Percentiles rank a stretch among this genome's conserved stretches.
These are phyloP conservation scores for Eumacrocentrus americanus DNA, from an alignment of 2,888 invertebrate genomes.

Conservation along the genomic window DNA sequence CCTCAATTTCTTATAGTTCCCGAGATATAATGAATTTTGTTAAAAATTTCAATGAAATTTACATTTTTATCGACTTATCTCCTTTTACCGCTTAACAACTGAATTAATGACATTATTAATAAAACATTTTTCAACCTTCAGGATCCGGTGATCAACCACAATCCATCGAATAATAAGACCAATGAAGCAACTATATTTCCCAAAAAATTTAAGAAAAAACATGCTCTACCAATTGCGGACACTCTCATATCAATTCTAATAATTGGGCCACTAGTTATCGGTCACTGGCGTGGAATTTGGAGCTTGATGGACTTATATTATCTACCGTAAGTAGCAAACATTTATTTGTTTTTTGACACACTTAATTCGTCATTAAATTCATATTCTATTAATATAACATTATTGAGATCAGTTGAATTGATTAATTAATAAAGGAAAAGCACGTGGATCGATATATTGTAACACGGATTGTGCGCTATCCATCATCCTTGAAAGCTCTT, in stretches of 20 bases:
- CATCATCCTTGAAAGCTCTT: background rate
- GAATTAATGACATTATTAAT: background rate
- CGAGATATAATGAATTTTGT: too few relatives aligned
- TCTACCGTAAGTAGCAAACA: slow-evolving; percentile 37
- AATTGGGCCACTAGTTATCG: slow-evolving; percentile 64
- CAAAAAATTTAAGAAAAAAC: slow-evolving; percentile 35
- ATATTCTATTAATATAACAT: too few relatives aligned
- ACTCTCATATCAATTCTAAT: slow-evolving; percentile 59
- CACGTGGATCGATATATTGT: background rate
- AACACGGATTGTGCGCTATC: background rate
- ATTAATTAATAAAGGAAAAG: background rate
- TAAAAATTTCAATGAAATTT: too few relatives aligned
- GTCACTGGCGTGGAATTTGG: slow-evolving; percentile 67
- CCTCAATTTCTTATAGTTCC: too few relatives aligned
- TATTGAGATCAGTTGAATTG: background rate
- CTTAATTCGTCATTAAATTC: background rate
- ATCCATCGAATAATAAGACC: too few relatives aligned
- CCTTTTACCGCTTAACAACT: too few relatives aligned
- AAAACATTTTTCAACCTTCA: too few relatives aligned
- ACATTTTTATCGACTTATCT: too few relatives aligned
- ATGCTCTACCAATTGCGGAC: slow-evolving; percentile 57
- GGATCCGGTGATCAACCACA: background rate
- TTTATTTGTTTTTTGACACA: background rate
- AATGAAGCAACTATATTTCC: too few relatives aligned
- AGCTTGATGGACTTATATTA: slow-evolving; percentile 62